Percentiles rank a stretch among this genome's conserved stretches.
phyloP scores from a whole-genome alignment of 2,888 invertebrate genomes.

The Epirrhoe tristata region DNA sequence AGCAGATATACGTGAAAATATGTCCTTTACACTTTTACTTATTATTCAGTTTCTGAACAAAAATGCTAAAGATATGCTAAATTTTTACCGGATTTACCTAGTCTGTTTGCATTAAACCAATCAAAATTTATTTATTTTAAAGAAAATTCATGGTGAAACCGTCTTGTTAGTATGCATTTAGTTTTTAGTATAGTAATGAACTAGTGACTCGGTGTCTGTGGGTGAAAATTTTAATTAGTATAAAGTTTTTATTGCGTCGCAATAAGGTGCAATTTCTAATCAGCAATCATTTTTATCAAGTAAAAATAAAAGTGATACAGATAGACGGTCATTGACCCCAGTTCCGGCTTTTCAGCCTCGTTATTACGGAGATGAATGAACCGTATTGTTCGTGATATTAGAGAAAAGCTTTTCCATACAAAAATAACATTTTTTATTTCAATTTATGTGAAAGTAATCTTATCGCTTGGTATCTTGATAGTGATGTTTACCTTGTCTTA shows the following conservation, averaged over 20 bases:
- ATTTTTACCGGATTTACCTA: too few relatives aligned
- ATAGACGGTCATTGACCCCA: slow-evolving; percentile 34
- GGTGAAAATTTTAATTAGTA: neutral
- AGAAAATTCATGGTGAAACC: neutral
- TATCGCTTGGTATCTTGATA: slow-evolving; percentile 27
- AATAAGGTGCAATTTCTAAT: slow-evolving; percentile 6
- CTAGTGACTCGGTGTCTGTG: neutral
- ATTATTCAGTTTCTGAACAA: too few relatives aligned
- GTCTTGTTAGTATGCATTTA: neutral
- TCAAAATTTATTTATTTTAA: too few relatives aligned
- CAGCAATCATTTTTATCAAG: slow-evolving; percentile 19
- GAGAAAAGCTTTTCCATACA: slow-evolving; percentile 4
- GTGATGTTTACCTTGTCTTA: slow-evolving; percentile 27
- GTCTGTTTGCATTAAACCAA: too few relatives aligned
- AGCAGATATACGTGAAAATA: too few relatives aligned
- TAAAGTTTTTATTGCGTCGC: too few relatives aligned
- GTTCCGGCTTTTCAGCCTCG: slow-evolving; percentile 13
- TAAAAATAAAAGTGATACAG: neutral
- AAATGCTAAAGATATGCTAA: too few relatives aligned
- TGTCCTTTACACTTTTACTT: too few relatives aligned
- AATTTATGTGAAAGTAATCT: neutral
- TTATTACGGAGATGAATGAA: slow-evolving; percentile 30
- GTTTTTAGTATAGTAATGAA: neutral
- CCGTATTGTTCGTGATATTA: slow-evolving; percentile 16
- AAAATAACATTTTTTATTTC: slow-evolving; percentile 13